Base-by-base conservation (phyloP, 2,113 vertebrate species). In the Heptranchias perlo region DNA sequence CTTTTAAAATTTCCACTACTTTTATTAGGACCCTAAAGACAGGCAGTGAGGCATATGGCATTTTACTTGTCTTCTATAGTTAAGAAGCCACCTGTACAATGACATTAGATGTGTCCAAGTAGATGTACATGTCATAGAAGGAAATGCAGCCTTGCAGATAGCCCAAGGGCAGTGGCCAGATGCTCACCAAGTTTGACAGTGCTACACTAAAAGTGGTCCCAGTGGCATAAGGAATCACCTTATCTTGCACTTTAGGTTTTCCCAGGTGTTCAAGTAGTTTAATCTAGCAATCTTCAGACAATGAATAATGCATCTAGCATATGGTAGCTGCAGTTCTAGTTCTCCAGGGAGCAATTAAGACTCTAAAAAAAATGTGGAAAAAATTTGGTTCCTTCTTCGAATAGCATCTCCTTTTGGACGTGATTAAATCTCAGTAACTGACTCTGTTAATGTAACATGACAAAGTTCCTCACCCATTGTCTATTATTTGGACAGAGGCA, bases 301-400 rank as follows among this genome's bases (percentile, higher is more conserved):
- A 94, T 44, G 62, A 94, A 65, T 94, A 65, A 44, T 94, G 92
- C 62, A 94, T 67, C 62, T 1, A 94, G 92, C 92, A 65, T 65
- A 94, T 94, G n/a, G 91, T 94, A 25, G 92, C 67, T 94, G 62
- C 62, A 94, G 61, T 64, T 47, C 31, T 47, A 39, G 21, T 39
- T 47, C 92, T 94, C 92, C 1, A 47, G 39, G 92, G 92, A 94
- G 61, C 92, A 94, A 94, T 94, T 94, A 94, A 47, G 31, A 65
- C n/a, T 21, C 14, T 89, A 49, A 25, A 7, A 94, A 94, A 93
- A 62, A 21, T 28, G 91, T 44, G 89, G 6, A 93, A 64, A 23
- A 94, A 94, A 65, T 47, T 64, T 94, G 92, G 8, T 44, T 67
- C n/a, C 92, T 39, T 65, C 35, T 94, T 64, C 47, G 62, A 94